Evolutionary conservation across 2,888 invertebrate species (phyloP), one percentile per base, ranked within the genome.

Genomic region (Synanthedon tipuliformis): DNA sequence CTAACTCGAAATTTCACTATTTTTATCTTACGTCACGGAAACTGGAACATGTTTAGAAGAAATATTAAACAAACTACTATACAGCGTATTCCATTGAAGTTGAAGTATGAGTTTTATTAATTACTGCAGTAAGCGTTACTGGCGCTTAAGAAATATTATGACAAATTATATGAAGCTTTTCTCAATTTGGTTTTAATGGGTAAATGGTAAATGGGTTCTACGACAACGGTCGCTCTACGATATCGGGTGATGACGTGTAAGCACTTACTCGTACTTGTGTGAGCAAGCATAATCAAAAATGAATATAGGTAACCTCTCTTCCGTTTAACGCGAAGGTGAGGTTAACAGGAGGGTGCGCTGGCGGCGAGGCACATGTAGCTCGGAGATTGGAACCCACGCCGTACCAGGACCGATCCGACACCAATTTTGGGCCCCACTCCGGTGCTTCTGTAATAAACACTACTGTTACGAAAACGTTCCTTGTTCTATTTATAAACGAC

Each of bases 311-410:
- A n/a, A 86, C 91, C 89, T 81, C 90, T 69, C 78, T 85, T 55
- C 91, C 92, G 70, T 93, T 93, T 53, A 93, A 86, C 59, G 89
- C 90, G 87, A 92, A 93, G 51, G 92, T 93, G 64, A 93, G 86
- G 75, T 93, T 93, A 52, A 90, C 90, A 12, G 92, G 87, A 23
- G 93, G 93, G 75, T 89, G 90, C 52, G 91, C 89, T 13, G 89
- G 89, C 13, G 92, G 92, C 18, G 92, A 89, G 8, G 91, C 91
- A 67, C 93, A 93, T 56, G 92, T 92, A 49, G 90, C 92, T 55
- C 89, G 89, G 58, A 93, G 82, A 12, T 88, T 90, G 56, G 92
- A 92, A 3, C 92, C 92, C 55, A 91, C 90, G 57, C 92, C 91
- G 74, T 92, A 91, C 77, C 92, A 89, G 62, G 89, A 89, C 64